Percentiles rank a stretch among this genome's conserved stretches.
Conservation (phyloP, 2,888 invertebrate genomes). For the Tiliacea aurago region DNA sequence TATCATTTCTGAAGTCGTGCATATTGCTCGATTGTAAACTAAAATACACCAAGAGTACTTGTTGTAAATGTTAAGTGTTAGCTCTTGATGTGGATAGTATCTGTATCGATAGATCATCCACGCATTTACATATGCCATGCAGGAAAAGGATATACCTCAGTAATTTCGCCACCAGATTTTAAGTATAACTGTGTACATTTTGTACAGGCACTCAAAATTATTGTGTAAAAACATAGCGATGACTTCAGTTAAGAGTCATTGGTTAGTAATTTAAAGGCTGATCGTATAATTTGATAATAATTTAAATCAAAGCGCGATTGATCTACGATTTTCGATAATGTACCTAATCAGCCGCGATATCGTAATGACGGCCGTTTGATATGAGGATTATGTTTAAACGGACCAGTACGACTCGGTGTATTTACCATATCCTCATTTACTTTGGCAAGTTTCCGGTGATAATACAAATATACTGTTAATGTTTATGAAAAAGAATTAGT, state of each 20-base stretch:
- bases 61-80: constrained; percentile 35
- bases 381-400: constrained; percentile 68
- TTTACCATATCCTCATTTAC: constrained; percentile 64
- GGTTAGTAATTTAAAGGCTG: constrained; percentile 52
- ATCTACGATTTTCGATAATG: constrained; percentile 72
- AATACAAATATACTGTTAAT: constrained; percentile 58
- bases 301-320: constrained; percentile 73
- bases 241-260: constrained; percentile 45
- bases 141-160: constrained; percentile 6
- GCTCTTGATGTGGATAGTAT: constrained; percentile 32
- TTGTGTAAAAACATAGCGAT: constrained; percentile 24
- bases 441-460: constrained; percentile 60
- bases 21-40: constrained; percentile 31
- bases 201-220: not conserved
- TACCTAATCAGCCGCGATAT: constrained; percentile 71
- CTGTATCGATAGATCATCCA: constrained; percentile 36
- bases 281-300: constrained; percentile 57
- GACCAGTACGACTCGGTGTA: constrained; percentile 43
- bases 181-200: constrained; percentile 4
- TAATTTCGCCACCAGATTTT: constrained; percentile 2
- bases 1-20: constrained; percentile 35
- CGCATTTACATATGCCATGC: constrained; percentile 1
- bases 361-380: constrained; percentile 70
- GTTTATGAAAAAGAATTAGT: constrained; percentile 49
- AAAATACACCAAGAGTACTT: constrained; percentile 23